A percentile compares a stretch with the other conserved stretches of the same genome.
These are phyloP conservation scores for Macquaria ambigua DNA, from an alignment of 2,113 vertebrate species.

Conservation along the genomic window DNA sequence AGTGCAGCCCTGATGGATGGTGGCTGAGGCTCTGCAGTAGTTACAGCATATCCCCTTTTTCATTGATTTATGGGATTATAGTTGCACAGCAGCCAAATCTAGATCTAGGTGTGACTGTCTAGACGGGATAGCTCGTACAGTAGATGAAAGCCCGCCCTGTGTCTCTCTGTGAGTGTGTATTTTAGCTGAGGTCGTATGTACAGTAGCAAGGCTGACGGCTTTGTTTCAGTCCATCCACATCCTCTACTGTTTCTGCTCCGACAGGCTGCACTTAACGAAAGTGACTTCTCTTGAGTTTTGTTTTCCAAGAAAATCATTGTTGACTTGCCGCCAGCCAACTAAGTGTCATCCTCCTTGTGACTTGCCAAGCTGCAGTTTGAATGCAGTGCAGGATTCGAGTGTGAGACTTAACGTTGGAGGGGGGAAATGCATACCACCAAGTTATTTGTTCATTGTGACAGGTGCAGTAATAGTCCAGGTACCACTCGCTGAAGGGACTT, in stretches of 20 bases:
- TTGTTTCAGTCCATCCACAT: constrained; percentile 8
- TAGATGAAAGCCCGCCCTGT: constrained; percentile 7
- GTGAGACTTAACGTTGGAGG: not conserved
- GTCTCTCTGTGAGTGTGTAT: not conserved
- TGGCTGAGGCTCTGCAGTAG: constrained; percentile 50
- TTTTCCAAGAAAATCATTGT: constrained; percentile 50
- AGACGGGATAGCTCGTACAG: constrained; percentile 27
- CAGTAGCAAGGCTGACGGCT: not conserved
- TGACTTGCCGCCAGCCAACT: constrained; percentile 52
- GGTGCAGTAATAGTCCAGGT: constrained; percentile 50
- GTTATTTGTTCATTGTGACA: constrained; percentile 53
- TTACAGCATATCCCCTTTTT: constrained; percentile 37
- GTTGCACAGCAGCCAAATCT: constrained; percentile 42
- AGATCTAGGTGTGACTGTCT: constrained; percentile 62
- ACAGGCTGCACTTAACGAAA: constrained; percentile 23
- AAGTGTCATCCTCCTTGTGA: constrained; percentile 49
- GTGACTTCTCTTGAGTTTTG: constrained; percentile 30
- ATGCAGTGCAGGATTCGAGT: constrained; percentile 3
- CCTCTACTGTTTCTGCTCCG: constrained; percentile 21
- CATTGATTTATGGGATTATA: constrained; percentile 69
- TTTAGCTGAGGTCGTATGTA: not conserved
- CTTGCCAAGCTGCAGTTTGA: constrained; percentile 21
- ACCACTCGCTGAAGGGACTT: constrained; percentile 29
- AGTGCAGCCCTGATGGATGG: constrained; percentile 50
- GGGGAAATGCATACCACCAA: constrained; percentile 1